Conservation (phyloP, 2,797 vertebrate species). For the Nyctibius grandis region DNA sequence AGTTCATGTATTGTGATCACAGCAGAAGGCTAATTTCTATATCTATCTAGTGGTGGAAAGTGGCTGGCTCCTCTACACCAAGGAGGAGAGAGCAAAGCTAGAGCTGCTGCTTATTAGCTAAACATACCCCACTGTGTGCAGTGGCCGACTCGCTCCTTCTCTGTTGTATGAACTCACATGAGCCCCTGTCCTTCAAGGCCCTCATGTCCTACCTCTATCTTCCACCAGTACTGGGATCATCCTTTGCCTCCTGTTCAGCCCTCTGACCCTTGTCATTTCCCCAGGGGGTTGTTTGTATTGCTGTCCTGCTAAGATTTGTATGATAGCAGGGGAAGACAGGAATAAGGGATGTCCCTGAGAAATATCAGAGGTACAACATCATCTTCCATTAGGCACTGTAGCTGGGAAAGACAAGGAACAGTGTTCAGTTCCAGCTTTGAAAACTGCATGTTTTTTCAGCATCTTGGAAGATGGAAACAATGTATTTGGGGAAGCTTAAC, state of each 20-base stretch:
- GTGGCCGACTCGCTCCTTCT: background rate
- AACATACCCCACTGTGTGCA: background rate
- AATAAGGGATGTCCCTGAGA: background rate
- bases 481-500: background rate
- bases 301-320: background rate
- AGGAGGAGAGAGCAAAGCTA: background rate
- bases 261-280: background rate
- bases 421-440: background rate
- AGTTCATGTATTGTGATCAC: background rate
- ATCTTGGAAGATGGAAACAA: background rate
- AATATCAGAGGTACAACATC: background rate
- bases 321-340: background rate
- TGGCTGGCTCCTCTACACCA: background rate
- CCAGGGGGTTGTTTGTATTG: background rate
- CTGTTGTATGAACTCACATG: background rate
- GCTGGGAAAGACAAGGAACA: background rate
- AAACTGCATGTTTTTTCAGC: background rate
- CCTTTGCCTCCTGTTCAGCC: background rate
- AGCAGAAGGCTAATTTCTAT: background rate
- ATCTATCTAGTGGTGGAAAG: background rate
- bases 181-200: background rate
- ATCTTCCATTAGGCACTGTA: background rate
- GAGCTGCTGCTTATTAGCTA: background rate
- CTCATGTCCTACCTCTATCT: background rate
- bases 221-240: background rate